These are phyloP conservation scores for Gymnopithys bicolor DNA, from an alignment of 2,797 vertebrate species.

Conservation along the genomic window DNA sequence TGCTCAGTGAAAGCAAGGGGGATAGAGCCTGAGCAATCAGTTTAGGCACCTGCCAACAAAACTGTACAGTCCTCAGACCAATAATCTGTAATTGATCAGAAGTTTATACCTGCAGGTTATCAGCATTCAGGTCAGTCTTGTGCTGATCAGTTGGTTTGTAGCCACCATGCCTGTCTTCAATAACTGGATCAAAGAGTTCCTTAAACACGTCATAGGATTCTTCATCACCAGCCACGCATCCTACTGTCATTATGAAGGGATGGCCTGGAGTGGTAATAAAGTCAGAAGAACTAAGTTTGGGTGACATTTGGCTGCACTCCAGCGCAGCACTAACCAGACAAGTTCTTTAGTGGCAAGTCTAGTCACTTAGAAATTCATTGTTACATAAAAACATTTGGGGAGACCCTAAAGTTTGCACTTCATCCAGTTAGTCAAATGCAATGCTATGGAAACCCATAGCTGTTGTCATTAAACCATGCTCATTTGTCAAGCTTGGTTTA, in stretches of 20 bases:
- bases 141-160: constrained; percentile 96
- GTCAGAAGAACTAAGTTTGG: constrained; percentile 47
- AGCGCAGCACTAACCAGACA: constrained; percentile 19
- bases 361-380: constrained; percentile 28
- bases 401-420: background rate
- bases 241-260: constrained; percentile 96
- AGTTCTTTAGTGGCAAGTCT: constrained; percentile 40
- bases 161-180: constrained; percentile 91
- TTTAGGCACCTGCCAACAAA: background rate
- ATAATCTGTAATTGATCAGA: background rate
- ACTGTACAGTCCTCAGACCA: background rate
- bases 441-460: constrained; percentile 8
- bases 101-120: constrained; percentile 86
- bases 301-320: background rate
- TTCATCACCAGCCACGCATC: constrained; percentile 93
- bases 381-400: background rate
- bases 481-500: constrained; percentile 14
- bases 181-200: constrained; percentile 90
- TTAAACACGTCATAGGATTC: constrained; percentile 91
- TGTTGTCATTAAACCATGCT: background rate
- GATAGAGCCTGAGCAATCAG: background rate
- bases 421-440: background rate
- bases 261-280: constrained; percentile 83
- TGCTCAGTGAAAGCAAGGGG: rapidly evolving
- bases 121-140: constrained; percentile 91